A percentile compares a stretch with the other conserved stretches of the same genome.
Evolutionary conservation across 2,888 invertebrate species (phyloP).

Genomic region (Tetanocera ferruginea): DNA sequence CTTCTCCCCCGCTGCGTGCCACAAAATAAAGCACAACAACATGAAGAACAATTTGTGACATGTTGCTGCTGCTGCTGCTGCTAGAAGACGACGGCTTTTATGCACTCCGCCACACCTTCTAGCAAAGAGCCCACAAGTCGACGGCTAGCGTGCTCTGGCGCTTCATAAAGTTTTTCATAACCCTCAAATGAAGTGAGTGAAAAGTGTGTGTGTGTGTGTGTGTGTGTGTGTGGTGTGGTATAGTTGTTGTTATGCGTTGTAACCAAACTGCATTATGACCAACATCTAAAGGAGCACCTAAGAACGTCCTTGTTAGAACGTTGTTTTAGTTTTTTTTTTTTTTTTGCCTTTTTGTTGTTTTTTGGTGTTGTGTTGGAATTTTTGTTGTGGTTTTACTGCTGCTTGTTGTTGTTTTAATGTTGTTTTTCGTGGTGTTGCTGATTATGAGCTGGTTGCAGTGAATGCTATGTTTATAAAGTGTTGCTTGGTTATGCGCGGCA

Average conservation of each 20-base stretch:
- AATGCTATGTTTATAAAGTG: constrained; percentile 16
- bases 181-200: constrained; percentile 29
- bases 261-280: constrained; percentile 1
- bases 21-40: too few species aligned
- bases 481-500: constrained; percentile 22
- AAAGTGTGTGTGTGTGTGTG: background rate
- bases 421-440: constrained; percentile 19
- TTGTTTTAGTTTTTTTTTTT: constrained; percentile 35
- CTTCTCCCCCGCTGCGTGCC: too few species aligned
- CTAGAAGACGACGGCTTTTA: background rate
- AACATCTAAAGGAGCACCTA: constrained; percentile 32
- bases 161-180: constrained; percentile 30
- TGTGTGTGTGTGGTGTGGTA: background rate
- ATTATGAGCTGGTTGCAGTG: constrained; percentile 15
- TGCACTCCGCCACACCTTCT: background rate
- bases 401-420: background rate
- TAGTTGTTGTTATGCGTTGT: background rate
- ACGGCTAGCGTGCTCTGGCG: background rate
- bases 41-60: background rate
- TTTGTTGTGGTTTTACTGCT: background rate
- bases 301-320: background rate
- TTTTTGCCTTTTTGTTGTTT: constrained; percentile 35
- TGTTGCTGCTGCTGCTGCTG: background rate
- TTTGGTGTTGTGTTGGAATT: background rate
- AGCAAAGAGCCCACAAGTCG: too few species aligned